Conservation (phyloP, 1,140 invertebrate genomes). For the Trinorchestia longiramus region DNA sequence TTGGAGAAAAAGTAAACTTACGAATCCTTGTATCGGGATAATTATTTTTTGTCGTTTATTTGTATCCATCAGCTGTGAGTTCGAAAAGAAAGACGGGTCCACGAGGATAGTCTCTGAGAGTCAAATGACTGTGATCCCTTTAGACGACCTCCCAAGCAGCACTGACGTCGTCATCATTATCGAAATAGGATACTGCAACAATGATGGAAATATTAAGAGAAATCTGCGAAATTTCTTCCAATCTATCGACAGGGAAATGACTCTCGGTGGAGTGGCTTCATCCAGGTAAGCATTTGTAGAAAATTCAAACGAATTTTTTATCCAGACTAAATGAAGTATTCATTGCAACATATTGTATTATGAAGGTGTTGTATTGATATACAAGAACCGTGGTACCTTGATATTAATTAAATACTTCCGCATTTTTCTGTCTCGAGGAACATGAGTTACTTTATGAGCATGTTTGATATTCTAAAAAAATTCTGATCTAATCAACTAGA, state of each 20-base stretch:
- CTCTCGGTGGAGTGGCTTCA: slow-evolving; percentile 67
- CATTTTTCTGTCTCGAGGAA: too few species aligned
- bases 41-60: neutral
- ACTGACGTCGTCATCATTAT: slow-evolving; percentile 74
- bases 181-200: slow-evolving; percentile 71
- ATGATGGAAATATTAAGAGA: slow-evolving; percentile 65
- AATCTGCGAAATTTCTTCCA: slow-evolving; percentile 59
- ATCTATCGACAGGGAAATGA: slow-evolving; percentile 68
- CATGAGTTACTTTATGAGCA: neutral
- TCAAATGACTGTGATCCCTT: slow-evolving; percentile 50
- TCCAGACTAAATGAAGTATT: neutral
- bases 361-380: neutral
- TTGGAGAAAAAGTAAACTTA: neutral
- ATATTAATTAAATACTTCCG: too few species aligned
- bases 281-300: slow-evolving; percentile 62
- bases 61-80: slow-evolving; percentile 57
- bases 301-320: neutral
- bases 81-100: slow-evolving; percentile 68
- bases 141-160: slow-evolving; percentile 68
- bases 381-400: neutral
- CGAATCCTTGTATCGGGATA: neutral
- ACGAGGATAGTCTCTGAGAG: slow-evolving; percentile 67
- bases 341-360: neutral
- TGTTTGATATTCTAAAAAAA: neutral
- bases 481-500: neutral